Conservation (phyloP, 2,797 vertebrate species). For the Semotilus atromaculatus region DNA sequence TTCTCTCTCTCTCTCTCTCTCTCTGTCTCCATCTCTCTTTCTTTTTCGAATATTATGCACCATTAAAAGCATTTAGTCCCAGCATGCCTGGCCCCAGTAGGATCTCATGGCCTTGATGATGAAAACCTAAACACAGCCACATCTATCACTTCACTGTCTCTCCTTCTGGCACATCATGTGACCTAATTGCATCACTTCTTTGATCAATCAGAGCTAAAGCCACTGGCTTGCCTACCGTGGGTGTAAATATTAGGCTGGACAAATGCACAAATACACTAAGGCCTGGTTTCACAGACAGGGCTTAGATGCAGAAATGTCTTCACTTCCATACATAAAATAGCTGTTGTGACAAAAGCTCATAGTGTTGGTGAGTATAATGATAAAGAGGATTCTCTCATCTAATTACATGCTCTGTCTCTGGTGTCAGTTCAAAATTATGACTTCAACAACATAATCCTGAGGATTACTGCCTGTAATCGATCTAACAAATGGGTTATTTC, state of each 20-base stretch:
- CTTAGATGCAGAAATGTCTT: not conserved
- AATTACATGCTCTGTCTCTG: not conserved
- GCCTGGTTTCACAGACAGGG: not conserved
- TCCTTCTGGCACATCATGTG: conserved; percentile 11
- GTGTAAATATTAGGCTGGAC: not conserved
- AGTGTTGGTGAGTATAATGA: not conserved
- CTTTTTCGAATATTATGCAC: not conserved
- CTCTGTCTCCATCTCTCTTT: too few relatives aligned
- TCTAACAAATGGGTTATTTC: not conserved
- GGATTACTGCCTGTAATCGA: not conserved
- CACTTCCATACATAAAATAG: not conserved
- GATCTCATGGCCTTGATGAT: not conserved
- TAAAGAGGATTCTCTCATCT: not conserved
- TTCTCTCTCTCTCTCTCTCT: too few relatives aligned
- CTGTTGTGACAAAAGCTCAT: not conserved
- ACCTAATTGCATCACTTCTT: conserved; percentile 24
- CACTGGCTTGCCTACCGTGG: not conserved
- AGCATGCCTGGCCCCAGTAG: not conserved
- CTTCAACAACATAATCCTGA: not conserved
- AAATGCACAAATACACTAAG: not conserved
- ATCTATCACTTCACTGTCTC: conserved; percentile 5
- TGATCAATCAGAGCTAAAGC: conserved; percentile 20
- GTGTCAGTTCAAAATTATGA: not conserved
- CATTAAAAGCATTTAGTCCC: not conserved
- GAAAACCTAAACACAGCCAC: not conserved